A percentile compares a stretch with the other conserved stretches of the same genome.
These are phyloP conservation scores for Littorina saxatilis DNA, from an alignment of 1,140 invertebrate genomes.

Conservation along the genomic window DNA sequence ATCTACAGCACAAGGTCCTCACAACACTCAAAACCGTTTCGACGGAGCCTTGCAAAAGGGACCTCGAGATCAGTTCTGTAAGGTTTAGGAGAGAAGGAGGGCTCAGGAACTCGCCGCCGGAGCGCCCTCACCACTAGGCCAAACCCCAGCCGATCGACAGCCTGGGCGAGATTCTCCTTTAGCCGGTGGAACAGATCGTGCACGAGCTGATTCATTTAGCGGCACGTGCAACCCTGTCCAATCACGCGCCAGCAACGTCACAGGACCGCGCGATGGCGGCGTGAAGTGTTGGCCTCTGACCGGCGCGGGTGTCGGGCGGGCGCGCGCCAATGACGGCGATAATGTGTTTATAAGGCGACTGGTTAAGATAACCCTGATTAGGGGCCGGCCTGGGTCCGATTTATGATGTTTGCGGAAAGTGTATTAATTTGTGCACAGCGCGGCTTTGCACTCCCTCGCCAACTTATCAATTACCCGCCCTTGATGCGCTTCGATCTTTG, in stretches of 20 bases:
- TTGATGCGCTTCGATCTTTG: background rate
- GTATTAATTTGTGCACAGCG: constrained; percentile 31
- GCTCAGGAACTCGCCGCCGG: too few species aligned
- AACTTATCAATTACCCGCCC: constrained; percentile 35
- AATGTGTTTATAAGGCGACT: constrained; percentile 39
- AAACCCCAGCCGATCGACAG: background rate
- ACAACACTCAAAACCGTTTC: too few species aligned
- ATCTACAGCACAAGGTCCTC: too few species aligned
- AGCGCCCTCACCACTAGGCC: background rate
- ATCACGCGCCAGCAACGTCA: constrained; percentile 31
- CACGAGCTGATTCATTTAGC: constrained; percentile 29
- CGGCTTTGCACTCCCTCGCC: background rate
- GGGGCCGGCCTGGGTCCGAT: constrained; percentile 17
- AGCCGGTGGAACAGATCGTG: constrained; percentile 8
- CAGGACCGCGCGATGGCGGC: constrained; percentile 1
- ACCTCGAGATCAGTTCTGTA: too few species aligned
- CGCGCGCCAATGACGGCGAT: constrained; percentile 14
- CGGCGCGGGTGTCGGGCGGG: constrained; percentile 7
- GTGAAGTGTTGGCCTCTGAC: constrained; percentile 18
- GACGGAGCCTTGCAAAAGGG: too few species aligned
- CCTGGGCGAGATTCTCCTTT: background rate
- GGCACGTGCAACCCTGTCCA: constrained; percentile 26
- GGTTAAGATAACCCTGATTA: constrained; percentile 31
- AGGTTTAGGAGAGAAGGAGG: too few species aligned
- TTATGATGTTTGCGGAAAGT: constrained; percentile 42